A percentile compares a stretch with the other conserved stretches of the same genome.
Conservation (phyloP, 2,797 vertebrate genomes). For the Halcyon chelicuti region DNA sequence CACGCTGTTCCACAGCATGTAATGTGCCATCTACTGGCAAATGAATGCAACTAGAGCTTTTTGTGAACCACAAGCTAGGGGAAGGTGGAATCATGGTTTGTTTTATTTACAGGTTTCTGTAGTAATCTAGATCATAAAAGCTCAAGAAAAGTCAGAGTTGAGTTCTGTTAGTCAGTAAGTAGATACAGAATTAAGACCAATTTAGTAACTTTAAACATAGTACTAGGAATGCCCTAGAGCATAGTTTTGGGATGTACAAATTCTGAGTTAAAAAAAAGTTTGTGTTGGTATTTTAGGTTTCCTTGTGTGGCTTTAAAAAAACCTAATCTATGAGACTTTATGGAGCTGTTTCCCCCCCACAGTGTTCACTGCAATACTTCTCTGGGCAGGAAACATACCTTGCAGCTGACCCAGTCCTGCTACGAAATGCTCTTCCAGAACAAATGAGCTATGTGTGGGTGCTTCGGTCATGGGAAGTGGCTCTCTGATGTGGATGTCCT, state of each 20-base stretch:
- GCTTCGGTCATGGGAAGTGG: neutral
- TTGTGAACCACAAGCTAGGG: neutral
- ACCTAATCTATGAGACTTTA: neutral
- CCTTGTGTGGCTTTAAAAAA: neutral
- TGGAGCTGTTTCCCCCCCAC: neutral
- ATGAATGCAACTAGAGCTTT: neutral
- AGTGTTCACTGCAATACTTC: neutral
- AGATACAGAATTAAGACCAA: neutral
- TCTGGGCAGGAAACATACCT: neutral
- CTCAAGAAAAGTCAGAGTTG: neutral
- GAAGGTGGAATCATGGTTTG: neutral
- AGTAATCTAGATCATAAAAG: neutral
- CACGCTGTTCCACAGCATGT: neutral
- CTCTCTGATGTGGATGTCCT: neutral
- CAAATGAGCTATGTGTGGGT: neutral
- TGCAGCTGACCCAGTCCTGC: neutral
- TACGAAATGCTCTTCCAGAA: neutral
- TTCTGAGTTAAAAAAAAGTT: neutral
- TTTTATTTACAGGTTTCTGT: neutral
- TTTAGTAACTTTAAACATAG: neutral
- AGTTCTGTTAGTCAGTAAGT: neutral
- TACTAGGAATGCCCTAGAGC: neutral
- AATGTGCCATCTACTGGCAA: neutral
- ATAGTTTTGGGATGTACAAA: neutral
- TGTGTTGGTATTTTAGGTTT: neutral